A percentile compares a stretch with the other conserved stretches of the same genome.
Evolutionary conservation across 2,113 vertebrate species (phyloP).

Genomic region (Balaenoptera acutorostrata): DNA sequence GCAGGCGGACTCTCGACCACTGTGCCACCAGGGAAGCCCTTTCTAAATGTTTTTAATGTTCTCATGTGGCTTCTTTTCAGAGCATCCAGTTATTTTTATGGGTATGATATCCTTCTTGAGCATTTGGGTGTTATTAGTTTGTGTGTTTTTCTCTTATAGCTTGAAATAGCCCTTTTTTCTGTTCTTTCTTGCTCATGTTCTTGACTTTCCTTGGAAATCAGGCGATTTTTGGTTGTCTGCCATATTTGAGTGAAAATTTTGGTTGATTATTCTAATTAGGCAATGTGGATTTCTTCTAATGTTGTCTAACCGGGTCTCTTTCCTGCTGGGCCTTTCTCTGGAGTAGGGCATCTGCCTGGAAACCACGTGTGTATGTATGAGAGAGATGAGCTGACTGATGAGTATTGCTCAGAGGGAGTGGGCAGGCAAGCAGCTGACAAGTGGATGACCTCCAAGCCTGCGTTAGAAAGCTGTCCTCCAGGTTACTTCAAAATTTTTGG

Average conservation of each 20-base stretch:
- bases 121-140: background rate
- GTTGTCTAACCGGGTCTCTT: background rate
- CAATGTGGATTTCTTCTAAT: background rate
- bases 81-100: background rate
- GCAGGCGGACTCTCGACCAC: no score
- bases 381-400: background rate
- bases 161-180: background rate
- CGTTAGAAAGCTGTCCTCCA: background rate
- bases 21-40: no score
- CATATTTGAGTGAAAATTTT: background rate
- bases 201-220: slow-evolving; percentile 22
- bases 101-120: background rate
- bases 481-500: background rate
- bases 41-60: background rate
- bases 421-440: background rate
- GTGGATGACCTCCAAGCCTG: background rate
- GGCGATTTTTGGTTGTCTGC: background rate
- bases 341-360: background rate
- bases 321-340: background rate
- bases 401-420: background rate
- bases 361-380: background rate
- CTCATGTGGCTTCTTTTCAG: background rate
- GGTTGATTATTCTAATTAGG: background rate
- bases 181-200: background rate
- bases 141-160: background rate